These are phyloP conservation scores for Redunca redunca DNA, from an alignment of 2,113 vertebrate species.

Conservation along the genomic window DNA sequence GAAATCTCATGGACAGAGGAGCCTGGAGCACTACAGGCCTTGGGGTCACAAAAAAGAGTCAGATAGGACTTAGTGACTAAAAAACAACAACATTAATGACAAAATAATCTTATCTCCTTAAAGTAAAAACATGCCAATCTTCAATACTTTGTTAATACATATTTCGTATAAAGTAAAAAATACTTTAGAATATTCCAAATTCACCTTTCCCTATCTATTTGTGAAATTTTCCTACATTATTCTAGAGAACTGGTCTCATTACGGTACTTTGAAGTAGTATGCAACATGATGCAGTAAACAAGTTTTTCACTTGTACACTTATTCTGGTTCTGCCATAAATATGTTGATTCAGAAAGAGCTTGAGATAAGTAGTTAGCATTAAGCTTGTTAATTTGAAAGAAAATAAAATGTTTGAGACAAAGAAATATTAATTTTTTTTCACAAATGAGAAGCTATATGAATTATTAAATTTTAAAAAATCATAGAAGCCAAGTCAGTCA, in stretches of 20 bases:
- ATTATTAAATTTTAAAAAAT: background rate
- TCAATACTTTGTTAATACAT: background rate
- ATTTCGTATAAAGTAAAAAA: conserved; percentile 3
- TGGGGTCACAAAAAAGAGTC: background rate
- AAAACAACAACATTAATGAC: background rate
- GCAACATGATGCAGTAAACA: background rate
- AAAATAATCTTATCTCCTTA: background rate
- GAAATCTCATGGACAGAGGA: background rate
- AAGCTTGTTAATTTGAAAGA: conserved; percentile 17
- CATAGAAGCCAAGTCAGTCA: background rate
- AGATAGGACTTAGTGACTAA: background rate
- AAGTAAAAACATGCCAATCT: background rate
- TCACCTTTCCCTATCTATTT: background rate
- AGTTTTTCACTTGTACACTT: background rate
- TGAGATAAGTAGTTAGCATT: background rate
- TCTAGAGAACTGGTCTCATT: background rate
- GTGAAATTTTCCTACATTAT: background rate
- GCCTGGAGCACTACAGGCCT: background rate
- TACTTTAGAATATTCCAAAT: background rate
- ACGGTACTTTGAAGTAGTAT: background rate
- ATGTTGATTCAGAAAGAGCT: background rate
- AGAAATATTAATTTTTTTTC: background rate
- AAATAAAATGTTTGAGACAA: background rate
- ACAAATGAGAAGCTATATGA: background rate
- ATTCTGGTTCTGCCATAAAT: background rate